Evolutionary conservation across 2,113 vertebrate species (phyloP).

Genomic region (Bos taurus): DNA sequence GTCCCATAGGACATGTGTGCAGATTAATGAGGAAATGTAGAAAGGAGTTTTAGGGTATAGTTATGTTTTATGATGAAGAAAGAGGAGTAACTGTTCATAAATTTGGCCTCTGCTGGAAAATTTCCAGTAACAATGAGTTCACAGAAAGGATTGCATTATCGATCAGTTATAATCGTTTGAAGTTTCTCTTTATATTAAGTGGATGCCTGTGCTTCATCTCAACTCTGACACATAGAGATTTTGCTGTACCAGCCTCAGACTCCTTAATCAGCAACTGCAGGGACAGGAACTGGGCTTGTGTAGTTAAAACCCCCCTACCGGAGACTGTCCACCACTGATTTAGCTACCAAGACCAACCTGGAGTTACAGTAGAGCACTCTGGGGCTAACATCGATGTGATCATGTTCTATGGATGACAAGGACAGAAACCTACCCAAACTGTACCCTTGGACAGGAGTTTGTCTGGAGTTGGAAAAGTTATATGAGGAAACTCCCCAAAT

Average conservation of each 20-base stretch:
- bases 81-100: background rate
- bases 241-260: background rate
- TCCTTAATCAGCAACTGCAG: background rate
- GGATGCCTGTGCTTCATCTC: background rate
- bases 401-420: background rate
- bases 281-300: background rate
- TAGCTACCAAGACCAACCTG: background rate
- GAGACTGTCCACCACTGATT: background rate
- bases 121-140: background rate
- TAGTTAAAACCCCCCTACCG: background rate
- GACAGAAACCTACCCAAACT: background rate
- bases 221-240: background rate
- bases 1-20: background rate
- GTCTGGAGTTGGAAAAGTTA: background rate
- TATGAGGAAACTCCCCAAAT: background rate
- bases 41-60: background rate
- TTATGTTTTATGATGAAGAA: constrained; percentile 13
- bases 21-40: background rate
- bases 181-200: constrained; percentile 11
- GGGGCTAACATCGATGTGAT: background rate
- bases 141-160: constrained; percentile 5
- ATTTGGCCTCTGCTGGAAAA: background rate
- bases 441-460: background rate
- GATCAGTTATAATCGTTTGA: constrained; percentile 4
- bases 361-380: background rate